Conservation (phyloP, 1,140 invertebrate genomes). For the Drosophila bocki region DNA sequence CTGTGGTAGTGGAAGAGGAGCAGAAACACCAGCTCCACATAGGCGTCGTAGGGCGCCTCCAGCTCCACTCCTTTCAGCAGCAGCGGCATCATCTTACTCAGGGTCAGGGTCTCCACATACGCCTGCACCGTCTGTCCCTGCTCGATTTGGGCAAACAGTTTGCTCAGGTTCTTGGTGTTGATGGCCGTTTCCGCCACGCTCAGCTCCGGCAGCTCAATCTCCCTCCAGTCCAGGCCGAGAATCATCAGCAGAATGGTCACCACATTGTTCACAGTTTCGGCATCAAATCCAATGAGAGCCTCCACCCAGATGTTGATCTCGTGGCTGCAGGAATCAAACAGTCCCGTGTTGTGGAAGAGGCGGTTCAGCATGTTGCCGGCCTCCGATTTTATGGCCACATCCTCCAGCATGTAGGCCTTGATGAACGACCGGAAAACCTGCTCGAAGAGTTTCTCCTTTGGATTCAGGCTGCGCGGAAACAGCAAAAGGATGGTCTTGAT, state of each 20-base stretch:
- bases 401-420: slow-evolving; percentile 85
- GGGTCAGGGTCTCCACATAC: slow-evolving; percentile 69
- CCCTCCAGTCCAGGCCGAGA: slow-evolving; percentile 50
- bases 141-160: slow-evolving; percentile 77
- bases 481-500: slow-evolving; percentile 88
- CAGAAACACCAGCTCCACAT: slow-evolving; percentile 72
- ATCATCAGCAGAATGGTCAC: slow-evolving; percentile 59
- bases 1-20: slow-evolving; percentile 79
- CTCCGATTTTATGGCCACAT: slow-evolving; percentile 78
- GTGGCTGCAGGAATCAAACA: slow-evolving; percentile 87
- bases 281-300: slow-evolving; percentile 78
- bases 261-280: slow-evolving; percentile 55
- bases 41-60: slow-evolving; percentile 59
- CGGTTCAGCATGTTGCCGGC: slow-evolving; percentile 84
- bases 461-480: slow-evolving; percentile 87
- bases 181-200: slow-evolving; percentile 25
- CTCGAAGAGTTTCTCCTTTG: slow-evolving; percentile 87
- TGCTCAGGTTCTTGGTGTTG: slow-evolving; percentile 62
- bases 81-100: slow-evolving; percentile 76
- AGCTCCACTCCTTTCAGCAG: slow-evolving; percentile 69
- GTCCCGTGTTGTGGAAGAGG: slow-evolving; percentile 87
- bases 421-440: slow-evolving; percentile 87
- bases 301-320: slow-evolving; percentile 90
- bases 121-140: slow-evolving; percentile 76
- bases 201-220: slow-evolving; percentile 52